Evolutionary conservation across 2,113 vertebrate genomes (phyloP), one percentile per base, ranked within the genome.

Genomic region (Megaceryle torquata): DNA sequence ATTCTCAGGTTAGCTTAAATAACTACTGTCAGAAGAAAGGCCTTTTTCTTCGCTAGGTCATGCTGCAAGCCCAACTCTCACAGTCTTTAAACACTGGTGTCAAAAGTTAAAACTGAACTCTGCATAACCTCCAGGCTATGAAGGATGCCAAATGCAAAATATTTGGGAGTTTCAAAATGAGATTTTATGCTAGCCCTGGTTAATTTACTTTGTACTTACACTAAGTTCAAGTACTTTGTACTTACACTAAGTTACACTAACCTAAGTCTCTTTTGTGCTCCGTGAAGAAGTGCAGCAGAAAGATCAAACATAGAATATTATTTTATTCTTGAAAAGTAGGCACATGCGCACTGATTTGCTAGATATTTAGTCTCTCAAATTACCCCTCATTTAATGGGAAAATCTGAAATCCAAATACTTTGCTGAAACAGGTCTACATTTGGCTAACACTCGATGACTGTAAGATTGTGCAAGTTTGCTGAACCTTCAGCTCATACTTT

Each of bases 31-130:
- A 82, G 80, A 82, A 82, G 48, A 76, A 91, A 79, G 57, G n/a
- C 16, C 39, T 71, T 61, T 68, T 82, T 79, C 83, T 63, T 92
- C 5, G 0, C 59, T 28, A 70, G 61, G 51, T 74, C 51, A 56
- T 22, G 51, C 65, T 50, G 74, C 13, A 53, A 92, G 39, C 61
- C 53, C 26, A 84, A 0, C 48, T 91, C 76, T 39, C 71, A 51
- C 65, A 68, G 69, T 81, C 81, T 65, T 92, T 67, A 48, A 75
- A 29, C 29, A 63, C 53, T 48, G 21, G 44, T 81, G 72, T 84
- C 72, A 86, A 64, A 86, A 93, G 80, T 78, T 86, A 92, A 56
- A 92, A 51, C 60, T 86, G 80, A 93, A 95, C 92, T 95, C 89
- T 43, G 3, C 43, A 8, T 89, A 86, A 96, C 64, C 77, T 86